Evolutionary conservation across 1,140 invertebrate genomes (phyloP).

Genomic region (Chrysoperla carnea): DNA sequence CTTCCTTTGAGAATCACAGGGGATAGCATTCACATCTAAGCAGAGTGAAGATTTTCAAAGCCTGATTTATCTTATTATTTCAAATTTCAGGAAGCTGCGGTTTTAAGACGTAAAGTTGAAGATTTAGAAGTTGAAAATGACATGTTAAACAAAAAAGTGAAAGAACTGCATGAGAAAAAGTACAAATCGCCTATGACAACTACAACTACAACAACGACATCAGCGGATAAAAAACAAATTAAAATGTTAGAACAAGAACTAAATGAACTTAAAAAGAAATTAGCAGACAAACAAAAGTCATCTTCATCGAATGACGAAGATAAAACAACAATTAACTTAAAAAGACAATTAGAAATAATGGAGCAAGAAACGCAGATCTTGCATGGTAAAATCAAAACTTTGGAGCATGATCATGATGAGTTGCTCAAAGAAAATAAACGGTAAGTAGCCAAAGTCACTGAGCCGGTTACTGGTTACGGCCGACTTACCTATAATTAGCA

Average conservation of each 20-base stretch:
- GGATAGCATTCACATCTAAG: no score
- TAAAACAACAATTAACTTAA: conserved; percentile 44
- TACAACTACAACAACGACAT: conserved; percentile 19
- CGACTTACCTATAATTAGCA: no score
- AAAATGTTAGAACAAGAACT: conserved; percentile 45
- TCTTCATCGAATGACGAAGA: conserved; percentile 32
- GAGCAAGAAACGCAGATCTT: conserved; percentile 52
- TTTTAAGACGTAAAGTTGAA: conserved; percentile 64
- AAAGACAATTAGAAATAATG: conserved; percentile 50
- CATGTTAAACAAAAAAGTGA: conserved; percentile 51
- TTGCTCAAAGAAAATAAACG: conserved; percentile 51
- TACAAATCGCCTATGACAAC: conserved; percentile 19
- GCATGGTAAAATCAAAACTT: conserved; percentile 36
- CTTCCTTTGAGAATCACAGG: no score
- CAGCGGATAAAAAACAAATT: conserved; percentile 17
- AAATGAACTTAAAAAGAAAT: conserved; percentile 24
- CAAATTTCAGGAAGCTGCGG: conserved; percentile 47
- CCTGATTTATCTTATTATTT: no score
- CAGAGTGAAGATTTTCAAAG: no score
- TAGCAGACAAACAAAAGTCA: background rate
- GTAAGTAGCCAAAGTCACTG: no score
- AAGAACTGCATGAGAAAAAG: conserved; percentile 53
- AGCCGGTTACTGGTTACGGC: conserved; percentile 6
- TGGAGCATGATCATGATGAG: conserved; percentile 60
- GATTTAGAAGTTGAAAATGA: conserved; percentile 68